phyloP scores from a whole-genome alignment of 2,888 invertebrate species.

The Prostheceraeus crozeri region DNA sequence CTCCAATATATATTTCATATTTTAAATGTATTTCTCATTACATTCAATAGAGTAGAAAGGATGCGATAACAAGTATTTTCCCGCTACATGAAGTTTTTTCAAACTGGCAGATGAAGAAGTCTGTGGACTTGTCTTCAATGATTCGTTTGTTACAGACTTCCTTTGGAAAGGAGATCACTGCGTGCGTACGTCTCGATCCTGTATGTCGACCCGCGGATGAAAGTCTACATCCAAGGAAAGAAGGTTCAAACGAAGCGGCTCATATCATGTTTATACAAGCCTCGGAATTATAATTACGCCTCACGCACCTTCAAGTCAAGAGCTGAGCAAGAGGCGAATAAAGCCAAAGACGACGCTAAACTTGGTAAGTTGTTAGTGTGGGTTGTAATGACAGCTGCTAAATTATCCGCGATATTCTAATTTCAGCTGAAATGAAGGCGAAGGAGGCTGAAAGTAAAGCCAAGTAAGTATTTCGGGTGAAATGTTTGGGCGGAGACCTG shows the following conservation, averaged over 20 bases:
- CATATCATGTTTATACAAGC: conserved; percentile 54
- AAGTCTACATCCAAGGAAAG: conserved; percentile 57
- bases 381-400: neutral
- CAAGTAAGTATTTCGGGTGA: too few species aligned
- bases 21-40: too few species aligned
- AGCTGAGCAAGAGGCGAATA: conserved; percentile 53
- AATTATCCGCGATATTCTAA: conserved; percentile 2
- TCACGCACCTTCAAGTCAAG: conserved; percentile 57
- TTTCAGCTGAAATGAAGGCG: conserved; percentile 50
- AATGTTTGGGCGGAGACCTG: too few species aligned
- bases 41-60: too few species aligned
- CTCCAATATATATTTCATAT: too few species aligned
- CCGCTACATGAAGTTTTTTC: too few species aligned
- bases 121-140: too few species aligned
- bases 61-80: too few species aligned
- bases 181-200: conserved; percentile 58
- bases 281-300: conserved; percentile 55
- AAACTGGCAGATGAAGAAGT: too few species aligned
- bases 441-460: conserved; percentile 57
- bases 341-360: conserved; percentile 49
- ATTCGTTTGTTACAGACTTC: too few species aligned
- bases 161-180: conserved; percentile 56
- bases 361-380: conserved; percentile 24
- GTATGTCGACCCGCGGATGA: conserved; percentile 58
- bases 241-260: conserved; percentile 57